Evolutionary conservation across 2,888 invertebrate species (phyloP).

Genomic region (Microctonus aethiopoides): DNA sequence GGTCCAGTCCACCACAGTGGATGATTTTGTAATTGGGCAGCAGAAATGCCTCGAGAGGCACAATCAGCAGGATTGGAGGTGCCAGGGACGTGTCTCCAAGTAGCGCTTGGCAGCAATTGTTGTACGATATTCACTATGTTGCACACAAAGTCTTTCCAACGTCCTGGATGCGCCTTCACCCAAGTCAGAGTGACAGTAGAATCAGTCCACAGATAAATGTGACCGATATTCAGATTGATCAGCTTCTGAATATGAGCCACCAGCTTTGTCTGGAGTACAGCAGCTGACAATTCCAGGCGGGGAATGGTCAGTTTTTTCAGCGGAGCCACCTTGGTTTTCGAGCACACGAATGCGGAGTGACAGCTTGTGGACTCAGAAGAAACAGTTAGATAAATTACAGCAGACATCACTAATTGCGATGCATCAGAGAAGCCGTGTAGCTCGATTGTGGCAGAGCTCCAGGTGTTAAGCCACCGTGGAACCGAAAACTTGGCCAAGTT

Average conservation of each 20-base stretch:
- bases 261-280: background rate
- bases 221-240: background rate
- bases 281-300: background rate
- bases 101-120: slow-evolving; percentile 32
- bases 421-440: background rate
- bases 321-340: slow-evolving; percentile 33
- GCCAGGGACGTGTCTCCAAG: slow-evolving; percentile 28
- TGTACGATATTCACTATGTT: slow-evolving; percentile 48
- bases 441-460: background rate
- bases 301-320: slow-evolving; percentile 13
- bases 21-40: background rate
- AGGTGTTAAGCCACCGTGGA: background rate
- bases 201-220: background rate
- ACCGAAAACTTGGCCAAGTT: too few relatives aligned
- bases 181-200: background rate
- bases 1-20: background rate
- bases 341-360: background rate
- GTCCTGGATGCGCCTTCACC: slow-evolving; percentile 37
- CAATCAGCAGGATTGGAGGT: slow-evolving; percentile 27
- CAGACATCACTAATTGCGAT: background rate
- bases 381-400: background rate
- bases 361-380: background rate
- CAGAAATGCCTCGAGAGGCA: slow-evolving; percentile 15
- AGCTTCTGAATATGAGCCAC: background rate
- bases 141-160: slow-evolving; percentile 46